Percentiles rank a stretch among this genome's conserved stretches.
These are phyloP conservation scores for Nasonia giraulti DNA, from an alignment of 1,140 invertebrate genomes.

Conservation along the genomic window DNA sequence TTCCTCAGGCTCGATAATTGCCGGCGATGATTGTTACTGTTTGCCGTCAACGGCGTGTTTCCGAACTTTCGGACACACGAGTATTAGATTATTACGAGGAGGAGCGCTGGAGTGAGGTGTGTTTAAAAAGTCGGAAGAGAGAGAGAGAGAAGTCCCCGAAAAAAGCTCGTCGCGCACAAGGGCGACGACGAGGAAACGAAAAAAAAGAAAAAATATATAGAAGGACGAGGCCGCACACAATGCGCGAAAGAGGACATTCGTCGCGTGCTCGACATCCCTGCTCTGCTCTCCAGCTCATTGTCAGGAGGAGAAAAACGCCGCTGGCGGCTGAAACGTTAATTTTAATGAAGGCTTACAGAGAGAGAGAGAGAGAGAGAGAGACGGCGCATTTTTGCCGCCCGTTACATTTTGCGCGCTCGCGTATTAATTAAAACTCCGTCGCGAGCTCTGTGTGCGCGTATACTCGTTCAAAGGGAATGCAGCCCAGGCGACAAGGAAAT, in stretches of 20 bases:
- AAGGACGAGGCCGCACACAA: constrained; percentile 22
- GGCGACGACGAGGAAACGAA: background rate
- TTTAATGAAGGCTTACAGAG: constrained; percentile 49
- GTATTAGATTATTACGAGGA: no score
- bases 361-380: background rate
- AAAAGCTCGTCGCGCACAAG: background rate
- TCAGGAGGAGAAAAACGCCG: constrained; percentile 38
- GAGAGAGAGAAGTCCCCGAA: background rate
- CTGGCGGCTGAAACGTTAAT: constrained; percentile 43
- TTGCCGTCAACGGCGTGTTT: background rate
- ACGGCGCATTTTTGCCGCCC: constrained; percentile 22
- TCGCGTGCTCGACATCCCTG: background rate
- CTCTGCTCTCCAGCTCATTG: constrained; percentile 19
- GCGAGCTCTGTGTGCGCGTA: background rate
- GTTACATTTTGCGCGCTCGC: constrained; percentile 2
- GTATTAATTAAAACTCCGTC: constrained; percentile 52
- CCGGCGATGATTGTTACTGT: background rate
- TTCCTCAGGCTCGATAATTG: background rate
- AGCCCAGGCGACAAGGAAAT: background rate
- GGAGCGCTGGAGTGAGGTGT: background rate
- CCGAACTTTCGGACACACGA: background rate
- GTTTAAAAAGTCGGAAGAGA: background rate
- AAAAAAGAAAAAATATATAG: background rate
- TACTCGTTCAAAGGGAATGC: constrained; percentile 37
- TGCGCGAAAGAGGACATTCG: constrained; percentile 44